phyloP scores from a whole-genome alignment of 2,797 vertebrate species.

The Erithacus rubecula region DNA sequence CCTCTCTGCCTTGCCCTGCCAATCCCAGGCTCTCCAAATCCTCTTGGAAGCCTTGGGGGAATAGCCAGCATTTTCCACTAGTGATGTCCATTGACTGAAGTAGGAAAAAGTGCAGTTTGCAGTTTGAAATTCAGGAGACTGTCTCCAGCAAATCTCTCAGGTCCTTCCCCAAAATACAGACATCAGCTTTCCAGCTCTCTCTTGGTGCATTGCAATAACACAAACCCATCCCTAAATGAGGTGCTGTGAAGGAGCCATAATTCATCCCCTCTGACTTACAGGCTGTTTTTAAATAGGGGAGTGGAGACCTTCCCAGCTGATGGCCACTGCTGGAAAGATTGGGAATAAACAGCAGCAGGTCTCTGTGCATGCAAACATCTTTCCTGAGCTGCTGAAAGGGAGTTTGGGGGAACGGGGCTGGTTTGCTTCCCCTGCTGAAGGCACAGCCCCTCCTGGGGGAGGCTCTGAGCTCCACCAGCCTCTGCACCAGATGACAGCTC shows the following conservation, averaged over 20 bases:
- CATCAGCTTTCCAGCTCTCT: background rate
- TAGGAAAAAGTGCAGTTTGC: background rate
- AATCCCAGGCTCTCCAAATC: background rate
- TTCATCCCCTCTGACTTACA: background rate
- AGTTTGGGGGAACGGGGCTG: accelerated
- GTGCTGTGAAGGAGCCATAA: background rate
- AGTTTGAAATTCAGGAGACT: background rate
- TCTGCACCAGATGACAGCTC: slow-evolving; percentile 35
- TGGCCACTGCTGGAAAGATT: background rate
- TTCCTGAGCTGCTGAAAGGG: background rate
- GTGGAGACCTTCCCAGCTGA: background rate
- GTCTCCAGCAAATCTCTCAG: background rate
- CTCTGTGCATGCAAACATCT: background rate
- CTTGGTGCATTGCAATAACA: background rate
- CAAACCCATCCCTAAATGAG: background rate
- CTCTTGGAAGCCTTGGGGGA: background rate
- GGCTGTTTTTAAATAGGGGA: background rate
- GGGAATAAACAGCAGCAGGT: background rate
- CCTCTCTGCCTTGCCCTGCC: background rate
- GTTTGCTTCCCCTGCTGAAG: background rate
- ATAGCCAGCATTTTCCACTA: background rate
- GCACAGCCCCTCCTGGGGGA: background rate
- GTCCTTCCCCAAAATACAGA: background rate
- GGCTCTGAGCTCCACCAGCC: background rate
- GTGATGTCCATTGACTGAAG: background rate